Percentiles rank a stretch among this genome's conserved stretches.
Evolutionary conservation across 2,888 invertebrate species (phyloP).

Genomic region (Micoletzkya japonica): DNA sequence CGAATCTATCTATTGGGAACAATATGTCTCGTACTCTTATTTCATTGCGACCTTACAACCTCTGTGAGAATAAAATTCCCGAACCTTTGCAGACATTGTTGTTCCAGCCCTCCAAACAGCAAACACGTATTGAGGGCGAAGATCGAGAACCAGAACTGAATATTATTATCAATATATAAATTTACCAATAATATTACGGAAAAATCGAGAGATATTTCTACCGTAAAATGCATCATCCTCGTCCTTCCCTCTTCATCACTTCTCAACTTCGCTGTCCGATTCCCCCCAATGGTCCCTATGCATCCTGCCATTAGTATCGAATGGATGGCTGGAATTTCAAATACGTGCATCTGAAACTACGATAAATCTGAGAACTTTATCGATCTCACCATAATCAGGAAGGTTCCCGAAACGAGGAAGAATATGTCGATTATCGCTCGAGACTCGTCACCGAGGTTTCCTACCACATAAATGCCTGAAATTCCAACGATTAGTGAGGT

Average conservation of each 20-base stretch:
- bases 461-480: slow-evolving; percentile 43
- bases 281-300: not conserved
- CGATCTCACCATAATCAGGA: slow-evolving; percentile 35
- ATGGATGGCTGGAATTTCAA: not conserved
- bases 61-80: not conserved
- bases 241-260: not conserved
- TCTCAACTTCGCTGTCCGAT: slow-evolving; percentile 1
- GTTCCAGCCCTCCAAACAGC: slow-evolving; percentile 5
- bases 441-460: slow-evolving; percentile 39
- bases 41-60: no score
- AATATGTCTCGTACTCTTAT: no score
- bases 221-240: slow-evolving; percentile 3
- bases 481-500: not conserved
- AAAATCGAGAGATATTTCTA: not conserved
- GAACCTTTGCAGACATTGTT: slow-evolving; percentile 1
- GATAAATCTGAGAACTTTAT: not conserved
- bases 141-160: slow-evolving; percentile 10
- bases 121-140: slow-evolving; percentile 13
- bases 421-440: slow-evolving; percentile 42
- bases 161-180: not conserved
- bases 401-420: slow-evolving; percentile 35
- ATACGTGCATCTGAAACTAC: not conserved
- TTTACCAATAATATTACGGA: not conserved
- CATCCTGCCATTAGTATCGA: not conserved
- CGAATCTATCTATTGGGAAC: no score